phyloP scores from a whole-genome alignment of 2,888 invertebrate genomes.

The Sarcophaga rosellei region DNA sequence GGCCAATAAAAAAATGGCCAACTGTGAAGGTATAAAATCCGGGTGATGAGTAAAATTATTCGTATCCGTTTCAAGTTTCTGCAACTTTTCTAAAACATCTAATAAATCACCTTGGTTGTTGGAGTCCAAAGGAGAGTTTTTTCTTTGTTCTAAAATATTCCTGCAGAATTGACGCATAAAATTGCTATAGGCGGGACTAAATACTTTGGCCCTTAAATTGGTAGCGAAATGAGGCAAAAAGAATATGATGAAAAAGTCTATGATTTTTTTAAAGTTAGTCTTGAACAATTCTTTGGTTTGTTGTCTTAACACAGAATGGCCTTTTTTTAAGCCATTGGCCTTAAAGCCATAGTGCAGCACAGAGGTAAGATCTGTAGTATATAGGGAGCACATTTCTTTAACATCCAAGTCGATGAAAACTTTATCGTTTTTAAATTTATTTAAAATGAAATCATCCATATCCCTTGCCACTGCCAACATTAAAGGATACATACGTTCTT shows the following conservation, averaged over 20 bases:
- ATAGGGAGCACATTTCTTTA: slow-evolving; percentile 76
- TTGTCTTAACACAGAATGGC: slow-evolving; percentile 71
- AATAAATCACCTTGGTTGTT: slow-evolving; percentile 79
- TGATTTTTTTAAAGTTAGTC: slow-evolving; percentile 70
- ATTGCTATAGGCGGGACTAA: slow-evolving; percentile 69
- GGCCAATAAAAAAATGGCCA: slow-evolving; percentile 77
- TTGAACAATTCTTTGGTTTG: slow-evolving; percentile 73
- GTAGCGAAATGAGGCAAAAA: slow-evolving; percentile 74
- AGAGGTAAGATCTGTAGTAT: slow-evolving; percentile 78
- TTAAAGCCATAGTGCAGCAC: slow-evolving; percentile 74
- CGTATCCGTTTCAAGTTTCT: slow-evolving; percentile 35
- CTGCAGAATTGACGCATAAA: slow-evolving; percentile 75
- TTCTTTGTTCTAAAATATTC: not conserved
- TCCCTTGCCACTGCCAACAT: slow-evolving; percentile 73
- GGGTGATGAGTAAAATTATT: slow-evolving; percentile 68
- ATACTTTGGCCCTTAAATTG: slow-evolving; percentile 74
- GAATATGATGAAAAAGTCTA: slow-evolving; percentile 75
- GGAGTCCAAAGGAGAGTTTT: not conserved
- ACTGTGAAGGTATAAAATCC: slow-evolving; percentile 77
- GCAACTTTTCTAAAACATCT: slow-evolving; percentile 77
- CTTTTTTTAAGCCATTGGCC: slow-evolving; percentile 73
- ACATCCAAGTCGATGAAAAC: slow-evolving; percentile 67
- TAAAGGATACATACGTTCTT: slow-evolving; percentile 77
- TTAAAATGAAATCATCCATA: slow-evolving; percentile 71
- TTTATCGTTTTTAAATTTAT: not conserved